Evolutionary conservation across 37 sponge, comb jelly and placozoan species (phyloP).

Genomic region (Tethya wilhelma): DNA sequence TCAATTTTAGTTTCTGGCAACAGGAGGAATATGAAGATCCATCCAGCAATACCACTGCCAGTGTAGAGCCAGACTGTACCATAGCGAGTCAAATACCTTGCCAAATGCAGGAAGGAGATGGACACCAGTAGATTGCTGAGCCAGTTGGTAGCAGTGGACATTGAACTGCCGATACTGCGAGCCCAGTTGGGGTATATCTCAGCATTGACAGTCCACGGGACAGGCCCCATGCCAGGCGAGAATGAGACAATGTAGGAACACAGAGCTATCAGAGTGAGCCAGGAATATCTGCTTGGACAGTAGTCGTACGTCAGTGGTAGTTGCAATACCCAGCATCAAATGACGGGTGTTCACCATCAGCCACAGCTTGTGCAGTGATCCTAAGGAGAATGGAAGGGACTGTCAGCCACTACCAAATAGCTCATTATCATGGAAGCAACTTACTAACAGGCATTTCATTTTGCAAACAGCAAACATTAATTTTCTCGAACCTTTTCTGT

Average conservation of each 20-base stretch:
- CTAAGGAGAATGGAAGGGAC: neutral
- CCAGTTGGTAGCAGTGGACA: constrained; percentile 57
- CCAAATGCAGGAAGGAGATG: constrained; percentile 55
- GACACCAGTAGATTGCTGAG: constrained; percentile 44
- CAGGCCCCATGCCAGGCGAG: constrained; percentile 59
- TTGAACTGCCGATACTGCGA: constrained; percentile 26
- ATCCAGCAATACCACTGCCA: constrained; percentile 16
- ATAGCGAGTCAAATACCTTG: constrained; percentile 8
- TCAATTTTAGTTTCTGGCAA: constrained; percentile 67
- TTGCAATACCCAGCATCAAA: neutral
- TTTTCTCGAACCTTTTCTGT: constrained; percentile 23
- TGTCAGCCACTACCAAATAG: too few relatives aligned
- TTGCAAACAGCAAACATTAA: too few relatives aligned
- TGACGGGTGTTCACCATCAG: constrained; percentile 1
- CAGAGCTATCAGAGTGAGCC: constrained; percentile 35
- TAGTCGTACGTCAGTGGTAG: constrained; percentile 29
- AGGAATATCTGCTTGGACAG: constrained; percentile 31
- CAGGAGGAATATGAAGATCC: constrained; percentile 50
- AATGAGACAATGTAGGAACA: constrained; percentile 36
- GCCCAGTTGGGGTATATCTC: constrained; percentile 72
- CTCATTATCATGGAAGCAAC: too few relatives aligned
- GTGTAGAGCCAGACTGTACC: constrained; percentile 60
- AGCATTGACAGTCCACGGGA: constrained; percentile 66
- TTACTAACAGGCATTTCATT: too few relatives aligned
- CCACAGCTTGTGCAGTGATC: constrained; percentile 3